These are phyloP conservation scores for Heliconius sara DNA, from an alignment of 2,888 invertebrate genomes.

Conservation along the genomic window DNA sequence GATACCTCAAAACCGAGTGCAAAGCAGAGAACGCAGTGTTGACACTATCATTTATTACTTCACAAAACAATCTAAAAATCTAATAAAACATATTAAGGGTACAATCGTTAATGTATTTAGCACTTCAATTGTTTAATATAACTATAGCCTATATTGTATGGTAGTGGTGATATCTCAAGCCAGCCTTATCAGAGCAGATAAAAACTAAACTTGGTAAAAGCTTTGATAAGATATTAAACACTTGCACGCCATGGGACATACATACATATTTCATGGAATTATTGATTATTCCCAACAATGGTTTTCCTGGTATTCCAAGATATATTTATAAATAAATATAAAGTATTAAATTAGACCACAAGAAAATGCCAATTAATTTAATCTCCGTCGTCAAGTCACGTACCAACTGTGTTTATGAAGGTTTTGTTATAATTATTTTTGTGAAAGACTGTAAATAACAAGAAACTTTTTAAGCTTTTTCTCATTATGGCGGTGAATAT, in stretches of 20 bases:
- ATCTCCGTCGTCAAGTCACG: conserved; percentile 27
- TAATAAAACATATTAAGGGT: conserved; percentile 9
- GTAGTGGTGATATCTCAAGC: conserved; percentile 75
- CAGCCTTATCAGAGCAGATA: conserved; percentile 76
- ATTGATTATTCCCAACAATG: conserved; percentile 35
- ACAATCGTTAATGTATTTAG: conserved; percentile 57
- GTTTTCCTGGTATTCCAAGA: conserved; percentile 40
- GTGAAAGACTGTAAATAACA: neutral
- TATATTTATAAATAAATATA: neutral
- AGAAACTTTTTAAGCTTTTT: neutral
- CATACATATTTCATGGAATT: conserved; percentile 30
- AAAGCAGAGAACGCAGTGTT: neutral
- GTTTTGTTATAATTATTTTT: conserved; percentile 13
- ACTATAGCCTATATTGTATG: conserved; percentile 74
- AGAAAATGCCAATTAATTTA: conserved; percentile 40
- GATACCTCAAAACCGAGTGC: no score
- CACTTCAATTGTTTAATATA: conserved; percentile 70
- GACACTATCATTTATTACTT: neutral
- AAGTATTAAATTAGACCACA: conserved; percentile 32
- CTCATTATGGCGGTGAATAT: conserved; percentile 21
- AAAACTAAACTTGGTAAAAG: conserved; percentile 72
- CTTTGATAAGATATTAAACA: conserved; percentile 67
- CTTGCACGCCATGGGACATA: conserved; percentile 42
- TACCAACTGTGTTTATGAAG: neutral
- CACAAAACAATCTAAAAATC: neutral